Evolutionary conservation across 2,888 invertebrate genomes (phyloP).

Genomic region (Exocentrus adspersus): DNA sequence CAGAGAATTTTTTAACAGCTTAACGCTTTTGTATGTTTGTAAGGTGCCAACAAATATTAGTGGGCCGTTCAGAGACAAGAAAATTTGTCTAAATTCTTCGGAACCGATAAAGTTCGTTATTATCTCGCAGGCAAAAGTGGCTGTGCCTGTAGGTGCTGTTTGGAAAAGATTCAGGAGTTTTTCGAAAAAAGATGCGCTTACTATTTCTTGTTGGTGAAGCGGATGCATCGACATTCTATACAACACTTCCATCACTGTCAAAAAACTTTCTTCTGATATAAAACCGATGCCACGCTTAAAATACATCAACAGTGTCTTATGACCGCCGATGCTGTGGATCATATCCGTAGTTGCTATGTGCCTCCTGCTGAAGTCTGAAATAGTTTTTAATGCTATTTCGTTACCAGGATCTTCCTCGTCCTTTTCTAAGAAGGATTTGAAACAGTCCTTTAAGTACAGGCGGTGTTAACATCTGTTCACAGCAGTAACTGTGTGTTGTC

Average conservation of each 20-base stretch:
- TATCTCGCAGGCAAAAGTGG: constrained; percentile 46
- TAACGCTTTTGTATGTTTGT: constrained; percentile 34
- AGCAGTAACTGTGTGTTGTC: constrained; percentile 54
- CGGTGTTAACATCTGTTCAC: constrained; percentile 53
- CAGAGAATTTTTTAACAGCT: constrained; percentile 46
- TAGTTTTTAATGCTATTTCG: constrained; percentile 50
- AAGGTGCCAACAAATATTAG: constrained; percentile 43
- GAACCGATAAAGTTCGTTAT: constrained; percentile 39
- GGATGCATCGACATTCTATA: constrained; percentile 46
- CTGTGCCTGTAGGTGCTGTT: constrained; percentile 33
- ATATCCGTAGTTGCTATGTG: constrained; percentile 47
- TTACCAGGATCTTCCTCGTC: constrained; percentile 50
- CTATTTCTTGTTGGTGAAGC: constrained; percentile 40
- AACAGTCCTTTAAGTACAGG: constrained; percentile 47
- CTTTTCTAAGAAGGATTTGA: constrained; percentile 44
- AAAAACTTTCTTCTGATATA: constrained; percentile 42
- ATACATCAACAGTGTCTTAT: constrained; percentile 45
- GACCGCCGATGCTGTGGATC: constrained; percentile 42
- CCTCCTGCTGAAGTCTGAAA: constrained; percentile 49
- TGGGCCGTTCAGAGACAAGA: constrained; percentile 45
- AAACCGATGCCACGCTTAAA: constrained; percentile 42
- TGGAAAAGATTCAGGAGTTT: constrained; percentile 41
- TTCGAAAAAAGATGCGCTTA: constrained; percentile 39
- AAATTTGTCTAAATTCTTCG: constrained; percentile 43
- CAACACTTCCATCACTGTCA: constrained; percentile 47